These are phyloP conservation scores for Drosophila pseudoananassae DNA, from an alignment of 1,140 invertebrate genomes.

Conservation along the genomic window DNA sequence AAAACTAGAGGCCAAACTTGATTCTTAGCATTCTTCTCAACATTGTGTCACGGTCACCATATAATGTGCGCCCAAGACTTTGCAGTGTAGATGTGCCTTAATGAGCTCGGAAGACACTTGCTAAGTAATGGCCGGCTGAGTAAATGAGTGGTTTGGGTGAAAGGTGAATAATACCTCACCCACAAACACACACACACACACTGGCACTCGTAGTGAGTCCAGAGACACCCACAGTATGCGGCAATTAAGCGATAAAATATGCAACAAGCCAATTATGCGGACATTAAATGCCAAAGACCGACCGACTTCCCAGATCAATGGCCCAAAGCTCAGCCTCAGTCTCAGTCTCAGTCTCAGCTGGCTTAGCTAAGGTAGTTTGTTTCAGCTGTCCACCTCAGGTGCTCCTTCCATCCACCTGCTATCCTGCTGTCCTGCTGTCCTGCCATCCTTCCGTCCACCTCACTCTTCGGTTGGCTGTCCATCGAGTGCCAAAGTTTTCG, in stretches of 20 bases:
- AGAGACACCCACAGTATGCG: conserved; percentile 19
- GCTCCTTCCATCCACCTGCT: background rate
- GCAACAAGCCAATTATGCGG: conserved; percentile 74
- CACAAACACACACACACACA: background rate
- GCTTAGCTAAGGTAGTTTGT: conserved; percentile 6
- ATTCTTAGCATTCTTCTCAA: too few relatives aligned
- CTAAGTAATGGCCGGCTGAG: conserved; percentile 15
- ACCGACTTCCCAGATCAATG: conserved; percentile 33
- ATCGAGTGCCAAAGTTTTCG: conserved; percentile 38
- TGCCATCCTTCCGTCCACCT: background rate
- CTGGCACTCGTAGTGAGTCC: background rate
- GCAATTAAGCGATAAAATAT: conserved; percentile 77
- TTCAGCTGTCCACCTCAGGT: conserved; percentile 9
- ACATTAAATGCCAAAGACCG: conserved; percentile 63
- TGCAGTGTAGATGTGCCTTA: background rate
- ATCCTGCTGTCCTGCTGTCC: background rate
- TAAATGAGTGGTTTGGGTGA: background rate
- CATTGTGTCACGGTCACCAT: too few relatives aligned
- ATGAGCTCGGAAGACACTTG: conserved; percentile 5
- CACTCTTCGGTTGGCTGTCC: conserved; percentile 10
- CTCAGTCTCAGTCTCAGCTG: background rate
- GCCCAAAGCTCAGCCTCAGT: conserved; percentile 3
- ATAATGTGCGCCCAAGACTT: too few relatives aligned
- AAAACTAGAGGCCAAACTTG: too few relatives aligned
- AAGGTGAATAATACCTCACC: background rate